phyloP scores from a whole-genome alignment of 37 sponge, comb jelly and placozoan genomes.

The Spongilla lacustris region DNA sequence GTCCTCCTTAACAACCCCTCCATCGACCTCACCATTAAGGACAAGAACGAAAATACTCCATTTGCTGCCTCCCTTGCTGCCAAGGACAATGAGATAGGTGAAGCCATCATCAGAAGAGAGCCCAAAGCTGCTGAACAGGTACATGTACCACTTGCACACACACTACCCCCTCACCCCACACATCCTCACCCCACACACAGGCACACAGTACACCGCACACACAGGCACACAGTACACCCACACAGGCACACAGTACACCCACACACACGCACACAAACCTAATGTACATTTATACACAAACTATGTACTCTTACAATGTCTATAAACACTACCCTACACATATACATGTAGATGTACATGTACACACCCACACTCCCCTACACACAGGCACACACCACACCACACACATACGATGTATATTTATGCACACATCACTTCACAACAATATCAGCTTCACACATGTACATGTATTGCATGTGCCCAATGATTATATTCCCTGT shows the following conservation, averaged over 20 bases:
- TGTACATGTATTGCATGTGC: no score
- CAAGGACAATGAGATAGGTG: constrained; percentile 82
- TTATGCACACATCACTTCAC: no score
- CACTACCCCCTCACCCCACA: not conserved
- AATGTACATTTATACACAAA: no score
- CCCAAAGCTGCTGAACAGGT: constrained; percentile 93
- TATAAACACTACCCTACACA: not conserved
- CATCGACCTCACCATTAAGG: constrained; percentile 78
- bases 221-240: not conserved
- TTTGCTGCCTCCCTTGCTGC: constrained; percentile 86
- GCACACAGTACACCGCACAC: not conserved
- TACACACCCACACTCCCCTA: not conserved
- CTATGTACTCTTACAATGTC: no score
- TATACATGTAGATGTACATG: not conserved
- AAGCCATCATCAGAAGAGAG: constrained; percentile 81
- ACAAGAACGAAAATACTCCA: constrained; percentile 76
- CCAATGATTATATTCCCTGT: no score
- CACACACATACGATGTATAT: no score
- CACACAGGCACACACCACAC: constrained; percentile 4
- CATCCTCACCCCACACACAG: not conserved
- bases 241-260: not conserved
- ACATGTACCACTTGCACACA: not conserved
- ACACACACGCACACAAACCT: constrained; percentile 4
- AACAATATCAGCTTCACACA: no score
- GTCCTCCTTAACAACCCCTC: constrained; percentile 83